A percentile compares a stretch with the other conserved stretches of the same genome.
These are phyloP conservation scores for Lasioglossum figueresi DNA, from an alignment of 2,888 invertebrate species.

Conservation along the genomic window DNA sequence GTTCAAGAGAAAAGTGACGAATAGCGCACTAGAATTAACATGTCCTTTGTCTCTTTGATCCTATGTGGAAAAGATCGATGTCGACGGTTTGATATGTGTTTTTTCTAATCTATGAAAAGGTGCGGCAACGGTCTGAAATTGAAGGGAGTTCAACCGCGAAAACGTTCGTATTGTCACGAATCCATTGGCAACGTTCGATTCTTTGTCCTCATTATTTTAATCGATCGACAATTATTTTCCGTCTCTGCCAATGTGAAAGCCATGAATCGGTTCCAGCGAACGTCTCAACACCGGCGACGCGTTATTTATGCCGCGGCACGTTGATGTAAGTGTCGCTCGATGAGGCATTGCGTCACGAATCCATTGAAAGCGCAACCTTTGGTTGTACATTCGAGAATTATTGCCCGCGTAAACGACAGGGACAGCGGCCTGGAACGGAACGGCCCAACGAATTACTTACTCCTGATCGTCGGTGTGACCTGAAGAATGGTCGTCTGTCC, in stretches of 20 bases:
- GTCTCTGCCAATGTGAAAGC: background rate
- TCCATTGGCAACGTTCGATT: background rate
- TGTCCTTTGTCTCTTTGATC: background rate
- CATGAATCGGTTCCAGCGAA: background rate
- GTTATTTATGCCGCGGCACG: background rate
- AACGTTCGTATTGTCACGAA: background rate
- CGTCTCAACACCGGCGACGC: background rate
- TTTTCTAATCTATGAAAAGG: background rate
- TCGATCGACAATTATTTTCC: constrained; percentile 3
- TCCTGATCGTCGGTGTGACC: constrained; percentile 86
- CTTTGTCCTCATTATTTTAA: constrained; percentile 11
- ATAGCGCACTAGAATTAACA: background rate
- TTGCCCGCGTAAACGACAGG: constrained; percentile 26
- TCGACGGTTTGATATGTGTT: background rate
- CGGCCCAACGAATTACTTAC: constrained; percentile 82
- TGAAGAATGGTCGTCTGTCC: constrained; percentile 88
- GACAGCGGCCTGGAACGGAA: constrained; percentile 13
- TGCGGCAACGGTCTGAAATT: background rate
- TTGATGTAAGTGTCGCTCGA: constrained; percentile 14
- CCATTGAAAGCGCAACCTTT: constrained; percentile 19
- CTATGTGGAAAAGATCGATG: background rate
- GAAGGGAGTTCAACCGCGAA: background rate
- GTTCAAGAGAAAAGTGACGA: background rate
- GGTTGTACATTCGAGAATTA: constrained; percentile 5
- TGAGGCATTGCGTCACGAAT: constrained; percentile 7